Evolutionary conservation across 2,888 invertebrate species (phyloP).

Genomic region (Eledona agricola): DNA sequence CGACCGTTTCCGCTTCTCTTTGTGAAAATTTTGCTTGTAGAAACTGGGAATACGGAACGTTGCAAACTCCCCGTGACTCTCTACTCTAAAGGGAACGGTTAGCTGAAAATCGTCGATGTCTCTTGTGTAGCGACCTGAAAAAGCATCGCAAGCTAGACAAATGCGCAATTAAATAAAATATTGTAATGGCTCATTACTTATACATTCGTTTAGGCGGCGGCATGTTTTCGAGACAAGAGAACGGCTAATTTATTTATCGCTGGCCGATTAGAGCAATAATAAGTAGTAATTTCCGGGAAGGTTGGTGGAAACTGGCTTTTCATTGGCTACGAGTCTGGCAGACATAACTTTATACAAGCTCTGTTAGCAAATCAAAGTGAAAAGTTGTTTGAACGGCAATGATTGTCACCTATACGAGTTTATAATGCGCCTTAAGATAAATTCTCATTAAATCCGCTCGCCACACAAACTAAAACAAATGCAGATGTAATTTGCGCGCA

Average conservation of each 20-base stretch:
- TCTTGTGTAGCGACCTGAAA: conserved; percentile 63
- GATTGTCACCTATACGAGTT: conserved; percentile 32
- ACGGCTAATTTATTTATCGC: conserved; percentile 39
- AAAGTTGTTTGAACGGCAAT: conserved; percentile 37
- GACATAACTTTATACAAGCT: conserved; percentile 25
- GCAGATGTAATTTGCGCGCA: conserved; percentile 21
- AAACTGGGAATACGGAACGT: conserved; percentile 63
- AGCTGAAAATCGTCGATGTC: conserved; percentile 62
- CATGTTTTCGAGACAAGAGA: conserved; percentile 36
- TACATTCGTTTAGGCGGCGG: conserved; percentile 36
- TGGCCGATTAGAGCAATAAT: conserved; percentile 36
- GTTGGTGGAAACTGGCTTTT: conserved; percentile 33
- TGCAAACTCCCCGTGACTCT: conserved; percentile 60
- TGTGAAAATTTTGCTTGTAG: conserved; percentile 55
- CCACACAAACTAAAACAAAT: conserved; percentile 19
- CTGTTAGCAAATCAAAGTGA: conserved; percentile 34
- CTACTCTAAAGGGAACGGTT: conserved; percentile 63
- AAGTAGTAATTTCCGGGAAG: conserved; percentile 38
- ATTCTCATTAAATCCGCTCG: conserved; percentile 29
- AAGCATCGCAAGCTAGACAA: conserved; percentile 10
- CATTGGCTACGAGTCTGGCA: conserved; percentile 29
- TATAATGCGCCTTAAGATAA: conserved; percentile 24
- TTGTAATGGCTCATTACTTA: conserved; percentile 38
- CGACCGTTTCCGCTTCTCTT: conserved; percentile 40
- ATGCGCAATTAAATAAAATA: conserved; percentile 27